Evolutionary conservation across 2,113 vertebrate species (phyloP), one percentile per base, ranked within the genome.

Genomic region (Ceyx cyanopectus): DNA sequence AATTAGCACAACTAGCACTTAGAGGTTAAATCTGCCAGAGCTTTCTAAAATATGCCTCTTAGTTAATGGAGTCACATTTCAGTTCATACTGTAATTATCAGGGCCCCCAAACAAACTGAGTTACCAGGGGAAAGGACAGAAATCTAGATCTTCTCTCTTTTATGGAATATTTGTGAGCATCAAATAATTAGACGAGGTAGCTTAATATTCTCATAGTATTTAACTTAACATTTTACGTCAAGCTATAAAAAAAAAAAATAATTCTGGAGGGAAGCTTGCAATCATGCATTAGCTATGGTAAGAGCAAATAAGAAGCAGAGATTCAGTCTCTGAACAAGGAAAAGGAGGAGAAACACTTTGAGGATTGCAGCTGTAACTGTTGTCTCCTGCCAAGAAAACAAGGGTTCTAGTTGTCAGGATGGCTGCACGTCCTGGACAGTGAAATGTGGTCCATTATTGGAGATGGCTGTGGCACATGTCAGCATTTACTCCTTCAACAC

Each of bases 281-380:
- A 81, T 91, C 68, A 76, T 48, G 30, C 37, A 92, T 96, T 94
- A 96, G 37, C 53, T 83, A 76, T 93, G 81, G 50, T 83, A 97
- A 94, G 21, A 81, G 32, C 5, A 7, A 84, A 12, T 46, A 62
- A 30, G 13, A 60, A 43, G 34, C 3, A 15, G 30, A 14, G 20
- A 21, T 67, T 54, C 24, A 57, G 51, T 30, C 23, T 69, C 4
- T 34, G 46, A 60, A 50, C 29, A 65, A 67, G 29, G 34, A 81
- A 63, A 50, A 82, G 50, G 21, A 88, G 23, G 26, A 58, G 26
- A 23, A 15, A 45, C 2, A 2, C 40, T 92, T 56, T 2, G 2
- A 6, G 10, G 30, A 40, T 65, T 72, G n/a, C 14, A 27, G 23
- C n/a, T 0, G 1, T 94, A 76, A 37, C 58, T 54, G 23, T 24